A percentile compares a stretch with the other conserved stretches of the same genome.
Conservation (phyloP, 2,888 invertebrate genomes). For the Nephrotoma guestfalica region DNA sequence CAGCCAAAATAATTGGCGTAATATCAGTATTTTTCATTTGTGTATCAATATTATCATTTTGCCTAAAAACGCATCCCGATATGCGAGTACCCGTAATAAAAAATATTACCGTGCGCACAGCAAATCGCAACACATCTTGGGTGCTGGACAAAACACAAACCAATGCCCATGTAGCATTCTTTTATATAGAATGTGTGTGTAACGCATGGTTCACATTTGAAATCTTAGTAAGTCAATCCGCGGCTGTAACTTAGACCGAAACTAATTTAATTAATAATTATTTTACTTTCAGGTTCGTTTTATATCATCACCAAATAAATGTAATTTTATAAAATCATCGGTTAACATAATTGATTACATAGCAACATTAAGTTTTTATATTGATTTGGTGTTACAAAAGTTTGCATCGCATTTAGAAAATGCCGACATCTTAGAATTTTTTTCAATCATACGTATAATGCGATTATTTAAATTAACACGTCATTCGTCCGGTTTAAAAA, state of each 20-base stretch:
- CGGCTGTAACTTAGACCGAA: neutral
- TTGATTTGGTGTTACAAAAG: conserved; percentile 78
- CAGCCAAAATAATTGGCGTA: conserved; percentile 96
- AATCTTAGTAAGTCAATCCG: conserved; percentile 45
- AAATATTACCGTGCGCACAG: conserved; percentile 62
- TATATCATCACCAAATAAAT: conserved; percentile 86
- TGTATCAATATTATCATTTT: conserved; percentile 97
- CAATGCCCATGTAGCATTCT: conserved; percentile 93
- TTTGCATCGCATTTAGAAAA: conserved; percentile 86
- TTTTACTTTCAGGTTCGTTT: conserved; percentile 48
- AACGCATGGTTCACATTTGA: conserved; percentile 99
- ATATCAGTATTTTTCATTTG: conserved; percentile 99
- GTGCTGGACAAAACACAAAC: conserved; percentile 82
- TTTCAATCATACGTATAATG: conserved; percentile 96
- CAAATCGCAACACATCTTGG: conserved; percentile 62
- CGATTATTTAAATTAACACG: conserved; percentile 92
- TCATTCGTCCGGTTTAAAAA: conserved; percentile 94
- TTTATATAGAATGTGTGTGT: conserved; percentile 96
- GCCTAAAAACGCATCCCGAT: conserved; percentile 98
- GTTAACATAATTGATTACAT: conserved; percentile 99
- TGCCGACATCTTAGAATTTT: conserved; percentile 93
- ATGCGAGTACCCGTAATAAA: conserved; percentile 84
- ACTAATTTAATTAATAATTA: neutral
- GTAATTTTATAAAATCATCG: conserved; percentile 87
- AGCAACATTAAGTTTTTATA: conserved; percentile 96